Conservation (phyloP, 1,140 invertebrate genomes). For the Drosophila erecta region DNA sequence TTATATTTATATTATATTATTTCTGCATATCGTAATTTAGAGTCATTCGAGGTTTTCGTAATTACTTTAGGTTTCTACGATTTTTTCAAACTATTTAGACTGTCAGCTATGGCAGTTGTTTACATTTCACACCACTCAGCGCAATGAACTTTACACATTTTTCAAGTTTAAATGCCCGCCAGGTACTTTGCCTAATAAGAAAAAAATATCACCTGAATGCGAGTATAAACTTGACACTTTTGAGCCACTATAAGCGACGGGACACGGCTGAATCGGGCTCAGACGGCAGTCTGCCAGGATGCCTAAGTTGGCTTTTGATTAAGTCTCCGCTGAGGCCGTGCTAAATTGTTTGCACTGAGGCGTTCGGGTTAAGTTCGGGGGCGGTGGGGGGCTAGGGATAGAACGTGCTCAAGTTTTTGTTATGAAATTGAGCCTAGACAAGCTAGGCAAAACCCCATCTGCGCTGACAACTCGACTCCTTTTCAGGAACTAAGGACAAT, state of each 20-base stretch:
- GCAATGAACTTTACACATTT: conserved; percentile 74
- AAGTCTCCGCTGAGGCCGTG: conserved; percentile 69
- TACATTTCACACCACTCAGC: conserved; percentile 60
- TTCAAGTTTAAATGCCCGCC: conserved; percentile 74
- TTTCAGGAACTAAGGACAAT: conserved; percentile 65
- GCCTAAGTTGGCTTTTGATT: conserved; percentile 71
- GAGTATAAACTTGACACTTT: conserved; percentile 58
- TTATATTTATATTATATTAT: too few relatives aligned
- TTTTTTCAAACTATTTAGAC: conserved; percentile 13
- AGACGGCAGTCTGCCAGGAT: conserved; percentile 26
- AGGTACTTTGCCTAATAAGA: conserved; percentile 72
- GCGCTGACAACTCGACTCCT: conserved; percentile 37
- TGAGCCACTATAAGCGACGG: conserved; percentile 37
- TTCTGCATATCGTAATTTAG: too few relatives aligned
- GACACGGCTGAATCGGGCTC: conserved; percentile 10
- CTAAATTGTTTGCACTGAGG: conserved; percentile 79
- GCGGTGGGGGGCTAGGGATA: conserved; percentile 11
- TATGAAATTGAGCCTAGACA: conserved; percentile 80
- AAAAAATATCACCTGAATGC: conserved; percentile 33
- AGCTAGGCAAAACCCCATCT: conserved; percentile 16
- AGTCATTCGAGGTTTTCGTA: too few relatives aligned
- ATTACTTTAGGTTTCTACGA: too few relatives aligned
- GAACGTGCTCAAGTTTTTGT: conserved; percentile 81
- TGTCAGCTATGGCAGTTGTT: conserved; percentile 26
- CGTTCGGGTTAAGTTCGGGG: conserved; percentile 32